Evolutionary conservation across 2,888 invertebrate genomes (phyloP), one percentile per base, ranked within the genome.

Genomic region (Schizotus pectinicornis): DNA sequence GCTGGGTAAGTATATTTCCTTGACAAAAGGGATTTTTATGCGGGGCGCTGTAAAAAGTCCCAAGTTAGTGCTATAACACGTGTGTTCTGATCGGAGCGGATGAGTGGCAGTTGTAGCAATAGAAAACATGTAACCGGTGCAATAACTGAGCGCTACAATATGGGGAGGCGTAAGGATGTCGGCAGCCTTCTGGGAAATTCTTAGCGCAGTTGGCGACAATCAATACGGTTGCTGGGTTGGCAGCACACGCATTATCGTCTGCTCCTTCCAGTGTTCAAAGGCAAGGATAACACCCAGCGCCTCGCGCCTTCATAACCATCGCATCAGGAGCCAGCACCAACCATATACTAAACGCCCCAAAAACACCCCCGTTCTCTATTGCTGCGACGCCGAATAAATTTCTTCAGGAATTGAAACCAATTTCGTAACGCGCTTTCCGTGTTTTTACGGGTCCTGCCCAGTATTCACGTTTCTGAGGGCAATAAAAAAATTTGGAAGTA

Each of bases 201-300:
- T 63, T 65, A 67, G 66, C 67, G 67, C 64, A 67, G 63, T 69
- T 65, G 65, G 67, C 67, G 69, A 71, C 68, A 71, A 71, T 71
- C 71, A 69, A 71, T 71, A 71, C 68, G 67, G 68, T 69, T 71
- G 69, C 68, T 62, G 69, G 69, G 70, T 65, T 64, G 64, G 67
- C 63, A 61, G 59, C 64, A 65, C 64, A 63, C 70, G 67, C 69
- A 69, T 65, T 65, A 63, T 67, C 59, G 50, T 56, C 46, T 48
- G 46, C 61, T 53, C 50, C 63, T 51, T 52, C 55, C 56, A 53
- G 13, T 13, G 12, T 13, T 37, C 50, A 22, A 56, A 56, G 41
- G 41, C 9, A 30, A 41, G 41, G 41, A 41, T 30, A 41, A 41
- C 41, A 41, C 22, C 22, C 22, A 22, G 22, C 22, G 22, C 22